phyloP scores from a whole-genome alignment of 2,888 invertebrate genomes.

The Agrochola macilenta region DNA sequence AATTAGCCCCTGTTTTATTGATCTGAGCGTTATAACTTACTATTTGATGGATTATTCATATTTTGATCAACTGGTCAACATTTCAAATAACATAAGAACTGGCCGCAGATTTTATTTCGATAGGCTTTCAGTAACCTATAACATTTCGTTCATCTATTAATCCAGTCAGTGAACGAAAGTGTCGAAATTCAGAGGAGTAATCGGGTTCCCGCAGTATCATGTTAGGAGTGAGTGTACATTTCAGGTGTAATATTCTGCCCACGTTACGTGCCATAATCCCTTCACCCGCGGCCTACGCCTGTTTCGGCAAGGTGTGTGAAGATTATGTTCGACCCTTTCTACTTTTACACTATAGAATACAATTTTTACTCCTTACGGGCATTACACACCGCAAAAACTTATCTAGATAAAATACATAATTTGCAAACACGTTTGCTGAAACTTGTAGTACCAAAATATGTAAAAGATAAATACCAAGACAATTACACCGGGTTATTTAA shows the following conservation, averaged over 20 bases:
- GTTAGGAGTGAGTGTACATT: constrained; percentile 3
- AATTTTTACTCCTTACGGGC: not conserved
- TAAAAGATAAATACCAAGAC: too few species aligned
- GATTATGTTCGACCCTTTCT: not conserved
- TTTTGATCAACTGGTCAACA: not conserved
- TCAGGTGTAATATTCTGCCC: constrained; percentile 13
- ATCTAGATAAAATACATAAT: too few species aligned
- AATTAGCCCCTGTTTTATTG: not conserved
- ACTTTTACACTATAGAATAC: not conserved
- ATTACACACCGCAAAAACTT: not conserved
- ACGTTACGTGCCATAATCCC: not conserved
- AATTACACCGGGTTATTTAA: too few species aligned
- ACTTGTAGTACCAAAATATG: too few species aligned
- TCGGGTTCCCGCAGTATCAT: constrained; percentile 2
- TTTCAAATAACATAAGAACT: not conserved
- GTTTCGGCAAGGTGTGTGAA: not conserved
- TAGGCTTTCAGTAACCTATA: too few species aligned
- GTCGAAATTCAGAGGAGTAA: not conserved
- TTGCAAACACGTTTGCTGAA: too few species aligned
- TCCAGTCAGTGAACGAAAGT: not conserved
- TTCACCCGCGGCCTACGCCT: not conserved
- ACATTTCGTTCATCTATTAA: not conserved
- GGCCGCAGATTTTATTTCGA: not conserved
- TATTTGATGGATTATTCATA: not conserved
- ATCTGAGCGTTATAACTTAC: not conserved